phyloP scores from a whole-genome alignment of 1,140 invertebrate species.

The Drosophila fuyamai region DNA sequence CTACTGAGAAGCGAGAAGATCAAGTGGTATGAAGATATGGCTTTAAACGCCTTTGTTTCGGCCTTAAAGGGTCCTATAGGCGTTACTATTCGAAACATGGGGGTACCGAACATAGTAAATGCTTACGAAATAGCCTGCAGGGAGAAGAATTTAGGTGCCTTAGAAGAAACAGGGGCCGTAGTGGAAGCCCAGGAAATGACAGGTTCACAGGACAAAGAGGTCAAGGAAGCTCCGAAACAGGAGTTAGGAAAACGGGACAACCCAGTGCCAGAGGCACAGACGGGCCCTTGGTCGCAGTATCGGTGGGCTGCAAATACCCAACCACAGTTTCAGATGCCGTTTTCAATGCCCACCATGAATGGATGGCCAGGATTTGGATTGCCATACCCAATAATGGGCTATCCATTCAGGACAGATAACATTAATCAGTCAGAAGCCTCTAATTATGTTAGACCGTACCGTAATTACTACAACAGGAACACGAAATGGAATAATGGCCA shows the following conservation, averaged over 20 bases:
- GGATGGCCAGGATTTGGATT: too few relatives aligned
- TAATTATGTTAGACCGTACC: background rate
- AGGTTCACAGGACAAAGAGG: background rate
- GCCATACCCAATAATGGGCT: background rate
- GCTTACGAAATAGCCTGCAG: slow-evolving; percentile 1
- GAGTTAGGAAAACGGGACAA: too few relatives aligned
- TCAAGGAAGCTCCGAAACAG: background rate
- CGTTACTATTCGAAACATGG: background rate
- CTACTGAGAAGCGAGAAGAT: background rate
- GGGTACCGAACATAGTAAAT: background rate
- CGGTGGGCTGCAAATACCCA: background rate
- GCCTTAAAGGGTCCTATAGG: background rate
- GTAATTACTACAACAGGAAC: background rate
- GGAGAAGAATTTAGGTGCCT: slow-evolving; percentile 2
- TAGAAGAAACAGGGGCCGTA: too few relatives aligned
- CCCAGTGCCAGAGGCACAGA: background rate
- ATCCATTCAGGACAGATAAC: background rate
- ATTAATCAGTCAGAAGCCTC: background rate
- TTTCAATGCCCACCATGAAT: too few relatives aligned
- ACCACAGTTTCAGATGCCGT: background rate
- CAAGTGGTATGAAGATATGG: background rate
- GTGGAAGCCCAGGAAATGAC: background rate
- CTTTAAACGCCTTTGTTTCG: background rate
- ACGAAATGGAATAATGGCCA: background rate
- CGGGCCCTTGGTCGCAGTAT: background rate